These are phyloP conservation scores for Coregonus sp. DNA, from an alignment of 2,797 vertebrate species.

Conservation along the genomic window DNA sequence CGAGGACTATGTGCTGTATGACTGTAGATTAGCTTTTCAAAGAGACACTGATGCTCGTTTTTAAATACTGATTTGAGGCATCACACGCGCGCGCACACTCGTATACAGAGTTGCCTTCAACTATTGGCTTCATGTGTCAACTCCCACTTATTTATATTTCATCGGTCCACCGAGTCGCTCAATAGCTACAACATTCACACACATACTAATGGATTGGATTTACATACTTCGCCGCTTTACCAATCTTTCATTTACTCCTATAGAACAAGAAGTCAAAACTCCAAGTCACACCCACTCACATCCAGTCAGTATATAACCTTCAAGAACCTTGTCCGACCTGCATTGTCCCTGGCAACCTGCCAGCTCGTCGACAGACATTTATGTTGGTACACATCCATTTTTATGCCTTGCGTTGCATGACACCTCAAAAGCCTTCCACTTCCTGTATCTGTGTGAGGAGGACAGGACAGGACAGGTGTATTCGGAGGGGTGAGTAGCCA, in stretches of 20 bases:
- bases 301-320: not conserved
- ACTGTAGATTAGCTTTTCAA: not conserved
- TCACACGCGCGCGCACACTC: not conserved
- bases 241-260: not conserved
- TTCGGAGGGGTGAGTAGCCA: constrained; percentile 52
- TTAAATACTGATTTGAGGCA: not conserved
- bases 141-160: not conserved
- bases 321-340: not conserved
- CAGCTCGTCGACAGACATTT: not conserved
- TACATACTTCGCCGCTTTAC: not conserved
- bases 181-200: not conserved
- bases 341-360: not conserved
- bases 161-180: not conserved
- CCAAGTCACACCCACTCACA: not conserved
- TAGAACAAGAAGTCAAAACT: not conserved
- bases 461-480: constrained; percentile 50
- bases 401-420: not conserved
- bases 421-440: constrained; percentile 29
- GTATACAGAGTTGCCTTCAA: no score
- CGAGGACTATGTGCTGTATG: no score
- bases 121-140: no score
- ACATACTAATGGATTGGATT: not conserved
- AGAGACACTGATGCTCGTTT: not conserved
- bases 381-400: constrained; percentile 18
- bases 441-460: constrained; percentile 21